Evolutionary conservation across 2,797 vertebrate genomes (phyloP).

Genomic region (Limnodromus scolopaceus): DNA sequence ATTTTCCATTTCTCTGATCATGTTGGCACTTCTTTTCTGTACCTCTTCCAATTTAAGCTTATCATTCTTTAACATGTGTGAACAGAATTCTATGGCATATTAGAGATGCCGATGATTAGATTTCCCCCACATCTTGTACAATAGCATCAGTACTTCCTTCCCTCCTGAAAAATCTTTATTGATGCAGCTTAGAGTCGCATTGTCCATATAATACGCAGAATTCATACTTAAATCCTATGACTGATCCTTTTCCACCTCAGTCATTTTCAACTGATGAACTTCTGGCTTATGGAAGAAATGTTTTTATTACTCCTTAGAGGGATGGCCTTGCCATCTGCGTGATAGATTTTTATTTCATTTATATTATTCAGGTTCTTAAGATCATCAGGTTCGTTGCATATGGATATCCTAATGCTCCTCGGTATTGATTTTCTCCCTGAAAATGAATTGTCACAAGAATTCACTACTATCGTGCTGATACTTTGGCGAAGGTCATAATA

Average conservation of each 20-base stretch:
- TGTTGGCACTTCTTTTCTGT: slow-evolving; percentile 28
- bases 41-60: slow-evolving; percentile 39
- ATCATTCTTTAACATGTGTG: slow-evolving; percentile 29
- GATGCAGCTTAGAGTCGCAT: not conserved
- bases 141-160: not conserved
- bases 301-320: slow-evolving; percentile 20
- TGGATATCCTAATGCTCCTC: not conserved
- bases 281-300: not conserved
- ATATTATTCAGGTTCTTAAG: not conserved
- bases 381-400: not conserved
- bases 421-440: not conserved
- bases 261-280: slow-evolving; percentile 1
- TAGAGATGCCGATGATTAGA: slow-evolving; percentile 5
- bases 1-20: slow-evolving; percentile 48
- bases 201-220: not conserved
- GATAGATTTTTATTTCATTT: not conserved
- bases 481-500: not conserved
- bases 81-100: not conserved
- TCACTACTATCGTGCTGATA: not conserved
- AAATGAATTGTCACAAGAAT: not conserved
- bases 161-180: not conserved
- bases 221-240: not conserved
- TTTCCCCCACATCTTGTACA: not conserved
- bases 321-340: not conserved
- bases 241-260: not conserved